Evolutionary conservation across 2,888 invertebrate genomes (phyloP).

Genomic region (Mylabris sibirica): DNA sequence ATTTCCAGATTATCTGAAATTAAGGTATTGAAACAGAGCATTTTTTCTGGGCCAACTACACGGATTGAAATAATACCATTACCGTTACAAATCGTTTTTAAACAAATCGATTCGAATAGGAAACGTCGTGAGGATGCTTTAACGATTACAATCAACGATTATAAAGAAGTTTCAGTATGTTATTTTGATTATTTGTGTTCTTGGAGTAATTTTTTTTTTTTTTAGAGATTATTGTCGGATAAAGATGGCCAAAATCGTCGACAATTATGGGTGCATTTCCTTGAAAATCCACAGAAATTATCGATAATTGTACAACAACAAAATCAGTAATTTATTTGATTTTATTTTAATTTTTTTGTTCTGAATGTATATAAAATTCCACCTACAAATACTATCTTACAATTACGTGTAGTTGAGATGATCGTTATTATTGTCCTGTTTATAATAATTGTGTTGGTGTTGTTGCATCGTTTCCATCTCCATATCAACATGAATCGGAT

Average conservation of each 20-base stretch:
- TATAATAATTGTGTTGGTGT: slow-evolving; percentile 36
- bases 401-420: slow-evolving; percentile 34
- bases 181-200: neutral
- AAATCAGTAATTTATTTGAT: neutral
- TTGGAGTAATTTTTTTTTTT: neutral
- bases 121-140: neutral
- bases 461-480: slow-evolving; percentile 41
- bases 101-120: slow-evolving; percentile 37
- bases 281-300: slow-evolving; percentile 42
- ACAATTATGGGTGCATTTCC: slow-evolving; percentile 50
- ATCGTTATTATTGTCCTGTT: slow-evolving; percentile 38
- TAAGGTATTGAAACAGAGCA: slow-evolving; percentile 35
- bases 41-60: slow-evolving; percentile 45
- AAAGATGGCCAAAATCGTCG: slow-evolving; percentile 28
- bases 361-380: neutral
- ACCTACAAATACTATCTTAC: slow-evolving; percentile 15
- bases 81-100: slow-evolving; percentile 38
- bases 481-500: slow-evolving; percentile 60
- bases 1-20: slow-evolving; percentile 40
- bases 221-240: neutral
- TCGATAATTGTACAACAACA: slow-evolving; percentile 14
- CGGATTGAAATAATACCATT: slow-evolving; percentile 42
- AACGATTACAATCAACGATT: neutral
- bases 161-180: neutral
- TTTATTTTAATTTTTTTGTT: neutral